These are phyloP conservation scores for Strigamia maritima DNA, from an alignment of 2,888 invertebrate genomes.

Conservation along the genomic window DNA sequence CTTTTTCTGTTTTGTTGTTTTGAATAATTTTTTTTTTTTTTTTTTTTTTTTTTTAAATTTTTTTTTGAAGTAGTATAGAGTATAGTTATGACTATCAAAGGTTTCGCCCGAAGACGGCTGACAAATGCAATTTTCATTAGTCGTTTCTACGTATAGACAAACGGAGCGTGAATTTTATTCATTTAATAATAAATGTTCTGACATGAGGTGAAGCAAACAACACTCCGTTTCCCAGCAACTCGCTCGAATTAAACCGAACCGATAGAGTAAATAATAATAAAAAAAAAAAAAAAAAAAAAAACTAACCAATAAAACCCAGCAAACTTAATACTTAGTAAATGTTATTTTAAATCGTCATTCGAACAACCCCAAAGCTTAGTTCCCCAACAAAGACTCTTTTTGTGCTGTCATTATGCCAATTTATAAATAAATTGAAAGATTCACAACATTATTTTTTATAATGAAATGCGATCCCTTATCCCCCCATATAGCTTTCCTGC, in stretches of 20 bases:
- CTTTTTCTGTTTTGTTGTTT: too few species aligned
- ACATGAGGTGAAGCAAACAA: background rate
- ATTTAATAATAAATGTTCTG: background rate
- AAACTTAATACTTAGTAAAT: too few species aligned
- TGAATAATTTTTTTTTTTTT: too few species aligned
- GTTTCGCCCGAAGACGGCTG: background rate
- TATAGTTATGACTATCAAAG: background rate
- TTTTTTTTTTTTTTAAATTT: background rate
- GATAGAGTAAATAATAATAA: background rate
- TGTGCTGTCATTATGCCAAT: too few species aligned
- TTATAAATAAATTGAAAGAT: too few species aligned
- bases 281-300: background rate
- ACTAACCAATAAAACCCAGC: background rate
- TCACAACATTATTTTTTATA: too few species aligned
- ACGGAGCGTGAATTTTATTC: background rate
- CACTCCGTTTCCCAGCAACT: background rate
- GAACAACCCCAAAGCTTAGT: too few species aligned
- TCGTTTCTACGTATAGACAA: background rate
- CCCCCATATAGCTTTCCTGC: too few species aligned
- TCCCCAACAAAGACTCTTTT: too few species aligned
- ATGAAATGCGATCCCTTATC: too few species aligned
- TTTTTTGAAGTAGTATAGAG: background rate
- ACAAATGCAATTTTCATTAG: slow-evolving; percentile 4
- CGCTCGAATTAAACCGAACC: background rate
- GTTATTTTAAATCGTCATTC: too few species aligned